Evolutionary conservation across 2,797 vertebrate species (phyloP), one percentile per base, ranked within the genome.

Genomic region (Anabacerthia variegaticeps): DNA sequence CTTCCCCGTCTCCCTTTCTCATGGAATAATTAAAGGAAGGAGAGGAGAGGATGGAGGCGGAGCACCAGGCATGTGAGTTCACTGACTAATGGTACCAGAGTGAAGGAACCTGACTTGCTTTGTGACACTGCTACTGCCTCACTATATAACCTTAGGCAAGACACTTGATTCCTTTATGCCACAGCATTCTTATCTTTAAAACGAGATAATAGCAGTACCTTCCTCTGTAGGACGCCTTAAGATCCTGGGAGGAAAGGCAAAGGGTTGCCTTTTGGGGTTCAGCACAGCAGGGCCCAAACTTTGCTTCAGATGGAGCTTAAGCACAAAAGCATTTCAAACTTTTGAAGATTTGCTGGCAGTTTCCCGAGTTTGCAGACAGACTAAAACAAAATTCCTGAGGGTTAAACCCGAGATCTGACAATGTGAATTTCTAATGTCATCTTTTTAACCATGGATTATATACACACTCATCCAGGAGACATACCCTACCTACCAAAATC

Each of bases 301-400:
- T 84, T 59, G 6, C 32, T 91, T 84, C 52, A 75, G 36, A 59
- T 3, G 27, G 24, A 27, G 49, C 52, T 88, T 49, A 65, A 86
- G 18, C 34, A 37, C 24, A 22, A 6, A 68, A 51, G 52, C 18
- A 59, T 26, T 36, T 48, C 37, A 20, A 62, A 81, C 21, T 62
- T 85, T 7, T 19, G 49, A 77, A 87, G 63, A 36, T 81, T 65
- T 89, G 78, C 69, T 73, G 43, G 78, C 34, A 88, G 46, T 36
- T 94, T 59, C 80, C 76, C 26, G 54, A 76, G 46, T 82, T 37
- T 93, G 75, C 85, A 96, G 51, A 49, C 43, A 80, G 81, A 74
- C 41, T 83, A 51, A 88, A 96, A 27, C 32, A 88, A 85, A 46
- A 72, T 24, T 88, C 59, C 68, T 9, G 30, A 88, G 41, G 56